Percentiles rank a stretch among this genome's conserved stretches.
Conservation (phyloP, 2,113 vertebrate species). For the Pseudonaja textilis region DNA sequence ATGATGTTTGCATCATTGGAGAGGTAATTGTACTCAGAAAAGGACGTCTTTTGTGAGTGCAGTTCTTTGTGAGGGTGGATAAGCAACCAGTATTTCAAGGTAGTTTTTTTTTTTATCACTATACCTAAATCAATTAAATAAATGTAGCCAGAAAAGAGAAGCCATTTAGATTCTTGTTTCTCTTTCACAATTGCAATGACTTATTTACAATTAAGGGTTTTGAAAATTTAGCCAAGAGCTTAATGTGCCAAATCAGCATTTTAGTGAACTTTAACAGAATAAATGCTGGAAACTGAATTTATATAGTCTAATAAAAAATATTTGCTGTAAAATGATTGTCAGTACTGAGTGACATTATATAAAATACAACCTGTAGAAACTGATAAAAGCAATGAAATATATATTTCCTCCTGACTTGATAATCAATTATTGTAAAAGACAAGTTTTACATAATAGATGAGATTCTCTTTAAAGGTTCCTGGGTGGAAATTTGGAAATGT, state of each 20-base stretch:
- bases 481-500: not conserved
- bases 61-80: not conserved
- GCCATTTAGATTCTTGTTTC: not conserved
- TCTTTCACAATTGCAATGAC: not conserved
- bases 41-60: not conserved
- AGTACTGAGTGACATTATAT: not conserved
- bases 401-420: not conserved
- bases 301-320: not conserved
- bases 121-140: not conserved
- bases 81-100: not conserved
- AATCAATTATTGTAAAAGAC: not conserved
- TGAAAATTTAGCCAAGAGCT: not conserved
- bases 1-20: not conserved
- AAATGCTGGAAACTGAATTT: not conserved
- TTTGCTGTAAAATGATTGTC: not conserved
- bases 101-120: not conserved
- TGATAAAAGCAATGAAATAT: not conserved
- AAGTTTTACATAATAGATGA: not conserved
- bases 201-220: slow-evolving; percentile 10
- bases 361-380: slow-evolving; percentile 2
- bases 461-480: not conserved
- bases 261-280: not conserved
- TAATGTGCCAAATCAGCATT: not conserved
- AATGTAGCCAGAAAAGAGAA: not conserved
- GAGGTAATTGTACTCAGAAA: not conserved